Evolutionary conservation across 2,888 invertebrate genomes (phyloP).

Genomic region (Drosophila flavopinicola): DNA sequence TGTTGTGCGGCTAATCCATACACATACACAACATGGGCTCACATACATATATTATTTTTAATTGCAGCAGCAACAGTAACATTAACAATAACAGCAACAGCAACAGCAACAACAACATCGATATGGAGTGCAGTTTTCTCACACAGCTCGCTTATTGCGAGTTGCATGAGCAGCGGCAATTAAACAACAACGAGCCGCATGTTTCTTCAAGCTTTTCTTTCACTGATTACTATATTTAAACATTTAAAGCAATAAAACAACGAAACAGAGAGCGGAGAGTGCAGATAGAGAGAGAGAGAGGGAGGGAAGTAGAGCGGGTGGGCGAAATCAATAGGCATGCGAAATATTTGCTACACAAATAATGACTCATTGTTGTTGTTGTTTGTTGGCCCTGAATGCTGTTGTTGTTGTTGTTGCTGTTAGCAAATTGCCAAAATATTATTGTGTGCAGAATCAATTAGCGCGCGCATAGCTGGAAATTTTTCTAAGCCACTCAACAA

Average conservation of each 20-base stretch:
- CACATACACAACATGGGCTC: constrained; percentile 22
- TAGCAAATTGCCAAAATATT: constrained; percentile 65
- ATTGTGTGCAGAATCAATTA: constrained; percentile 62
- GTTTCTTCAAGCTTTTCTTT: constrained; percentile 58
- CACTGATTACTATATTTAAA: constrained; percentile 72
- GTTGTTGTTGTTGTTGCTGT: constrained; percentile 12
- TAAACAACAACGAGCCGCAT: constrained; percentile 64
- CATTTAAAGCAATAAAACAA: constrained; percentile 61
- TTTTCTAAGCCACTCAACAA: constrained; percentile 44
- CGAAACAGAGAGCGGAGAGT: constrained; percentile 26
- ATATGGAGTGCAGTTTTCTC: constrained; percentile 45
- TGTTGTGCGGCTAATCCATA: constrained; percentile 33
- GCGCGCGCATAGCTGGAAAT: constrained; percentile 52
- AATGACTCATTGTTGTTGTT: constrained; percentile 42
- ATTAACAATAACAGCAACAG: too few relatives aligned
- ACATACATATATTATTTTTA: constrained; percentile 61
- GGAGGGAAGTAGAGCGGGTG: background rate
- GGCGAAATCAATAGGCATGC: constrained; percentile 66
- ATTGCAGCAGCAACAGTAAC: constrained; percentile 38
- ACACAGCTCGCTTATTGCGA: constrained; percentile 44
- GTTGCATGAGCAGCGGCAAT: constrained; percentile 70
- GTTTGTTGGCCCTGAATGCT: constrained; percentile 42
- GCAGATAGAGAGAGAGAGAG: background rate
- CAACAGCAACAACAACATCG: constrained; percentile 29
- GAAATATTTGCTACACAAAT: constrained; percentile 52